These are phyloP conservation scores for Champsocephalus esox DNA, from an alignment of 2,797 vertebrate species.

Conservation along the genomic window DNA sequence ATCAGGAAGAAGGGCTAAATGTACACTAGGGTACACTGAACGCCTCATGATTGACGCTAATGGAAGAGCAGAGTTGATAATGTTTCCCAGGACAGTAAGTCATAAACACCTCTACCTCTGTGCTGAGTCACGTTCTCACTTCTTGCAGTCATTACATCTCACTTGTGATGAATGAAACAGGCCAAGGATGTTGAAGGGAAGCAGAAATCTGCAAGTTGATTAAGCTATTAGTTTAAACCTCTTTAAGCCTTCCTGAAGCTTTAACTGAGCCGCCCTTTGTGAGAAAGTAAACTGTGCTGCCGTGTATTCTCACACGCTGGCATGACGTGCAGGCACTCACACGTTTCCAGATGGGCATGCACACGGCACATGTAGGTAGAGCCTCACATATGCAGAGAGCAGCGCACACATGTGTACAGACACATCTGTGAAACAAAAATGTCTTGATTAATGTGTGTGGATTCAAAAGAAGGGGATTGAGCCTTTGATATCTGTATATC, in stretches of 20 bases:
- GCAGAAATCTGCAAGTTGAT: slow-evolving; percentile 26
- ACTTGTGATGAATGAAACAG: slow-evolving; percentile 27
- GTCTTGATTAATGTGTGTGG: slow-evolving; percentile 68
- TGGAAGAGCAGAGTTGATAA: slow-evolving; percentile 36
- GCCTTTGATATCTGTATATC: slow-evolving; percentile 73
- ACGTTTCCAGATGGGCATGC: slow-evolving; percentile 48
- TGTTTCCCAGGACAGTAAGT: slow-evolving; percentile 9
- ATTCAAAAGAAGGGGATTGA: slow-evolving; percentile 41
- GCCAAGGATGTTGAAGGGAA: slow-evolving; percentile 12
- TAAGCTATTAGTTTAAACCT: slow-evolving; percentile 31
- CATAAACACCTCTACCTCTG: slow-evolving; percentile 32
- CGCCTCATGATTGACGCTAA: slow-evolving; percentile 38
- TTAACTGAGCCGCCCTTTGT: slow-evolving; percentile 40
- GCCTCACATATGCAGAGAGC: slow-evolving; percentile 12
- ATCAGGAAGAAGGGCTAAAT: slow-evolving; percentile 21
- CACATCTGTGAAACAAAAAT: slow-evolving; percentile 71
- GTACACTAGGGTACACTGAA: slow-evolving; percentile 27
- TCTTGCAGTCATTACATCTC: not conserved
- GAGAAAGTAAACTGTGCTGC: slow-evolving; percentile 59
- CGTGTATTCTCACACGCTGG: slow-evolving; percentile 62
- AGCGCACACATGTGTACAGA: slow-evolving; percentile 35
- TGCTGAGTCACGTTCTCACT: not conserved
- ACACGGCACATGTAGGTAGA: slow-evolving; percentile 37
- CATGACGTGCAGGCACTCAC: slow-evolving; percentile 42
- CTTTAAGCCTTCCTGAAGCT: slow-evolving; percentile 38